Base-by-base conservation (phyloP, 2,113 vertebrate genomes). In the Euleptes europaea region DNA sequence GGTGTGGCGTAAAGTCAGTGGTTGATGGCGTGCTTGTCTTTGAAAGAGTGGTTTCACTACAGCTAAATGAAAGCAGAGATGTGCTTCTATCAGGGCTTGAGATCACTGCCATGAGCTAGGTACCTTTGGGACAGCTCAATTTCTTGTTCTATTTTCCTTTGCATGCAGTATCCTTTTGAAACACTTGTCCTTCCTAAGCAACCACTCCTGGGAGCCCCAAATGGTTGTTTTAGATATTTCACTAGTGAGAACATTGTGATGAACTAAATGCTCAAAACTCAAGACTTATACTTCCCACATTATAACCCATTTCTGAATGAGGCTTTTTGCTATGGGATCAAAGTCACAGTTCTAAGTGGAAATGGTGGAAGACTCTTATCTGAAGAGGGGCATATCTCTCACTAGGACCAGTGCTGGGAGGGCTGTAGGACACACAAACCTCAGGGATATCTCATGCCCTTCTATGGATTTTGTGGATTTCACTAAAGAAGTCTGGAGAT, bases 131-230 rank as follows among this genome's bases (percentile, higher is more conserved):
- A 65, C 86, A 87, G 73, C 1, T 23, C 47, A 54, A 0, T 67
- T 19, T 90, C 3, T 23, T 15, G 49, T 51, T 78, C 84, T 88
- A 40, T 60, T 88, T 85, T 49, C 57, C 80, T 70, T 26, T 7
- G 5, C 28, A 65, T 49, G 57, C 2, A 67, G 80, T 42, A 33
- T 31, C 28, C 15, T 69, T 77, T 33, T 80, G 4, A 71, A 23
- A 40, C 65, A 83, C 90, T 33, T 87, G 35, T 79, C 67, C 67
- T 17, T 88, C 63, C 11, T 74, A 84, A 17, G 8, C 88, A 54
- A 5, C 28, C 82, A 26, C 76, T 76, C 76, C 3, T 5, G 40
- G 26, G 11, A 77, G 26, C 47, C 78, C 44, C 63, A 60, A 74
- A n/a, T 35, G 57, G 40, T 33, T 83, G 40, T 47, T 73, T 73